Conservation (phyloP, 53 echinoderm and acorn worm species). For the Stichopus horrens region DNA sequence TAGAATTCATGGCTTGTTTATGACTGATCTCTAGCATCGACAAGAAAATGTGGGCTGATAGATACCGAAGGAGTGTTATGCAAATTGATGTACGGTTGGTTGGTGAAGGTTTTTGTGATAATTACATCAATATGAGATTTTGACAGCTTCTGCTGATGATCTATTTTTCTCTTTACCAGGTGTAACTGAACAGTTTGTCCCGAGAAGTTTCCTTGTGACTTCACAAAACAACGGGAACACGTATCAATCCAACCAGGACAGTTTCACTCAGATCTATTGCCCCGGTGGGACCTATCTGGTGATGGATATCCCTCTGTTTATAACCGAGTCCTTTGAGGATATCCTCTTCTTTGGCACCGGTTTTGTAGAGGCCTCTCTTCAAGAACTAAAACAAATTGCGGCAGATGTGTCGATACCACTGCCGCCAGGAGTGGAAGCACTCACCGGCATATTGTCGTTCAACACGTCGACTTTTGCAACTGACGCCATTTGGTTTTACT, state of each 20-base stretch:
- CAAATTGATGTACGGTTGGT: too few relatives aligned
- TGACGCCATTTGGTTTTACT: conserved; percentile 17
- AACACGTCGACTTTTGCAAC: background rate
- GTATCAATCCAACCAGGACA: background rate
- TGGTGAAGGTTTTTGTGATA: too few relatives aligned
- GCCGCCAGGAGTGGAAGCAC: background rate
- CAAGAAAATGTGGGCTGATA: too few relatives aligned
- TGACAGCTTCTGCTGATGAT: too few relatives aligned
- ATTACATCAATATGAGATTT: too few relatives aligned
- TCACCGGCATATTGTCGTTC: background rate
- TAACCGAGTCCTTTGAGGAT: conserved; percentile 2
- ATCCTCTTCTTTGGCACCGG: conserved; percentile 18
- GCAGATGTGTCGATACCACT: background rate
- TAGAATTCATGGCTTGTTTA: too few relatives aligned
- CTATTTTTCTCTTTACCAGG: too few relatives aligned
- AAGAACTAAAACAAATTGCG: background rate
- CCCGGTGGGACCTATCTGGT: background rate
- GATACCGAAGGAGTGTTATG: too few relatives aligned
- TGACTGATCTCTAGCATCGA: too few relatives aligned
- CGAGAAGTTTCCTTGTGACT: background rate
- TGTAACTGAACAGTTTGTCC: too few relatives aligned
- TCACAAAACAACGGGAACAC: background rate
- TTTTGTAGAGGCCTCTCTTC: background rate
- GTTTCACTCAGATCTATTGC: conserved; percentile 11
- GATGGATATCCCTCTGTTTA: background rate